These are phyloP conservation scores for Chloroceryle inda DNA, from an alignment of 2,797 vertebrate genomes.

Conservation along the genomic window DNA sequence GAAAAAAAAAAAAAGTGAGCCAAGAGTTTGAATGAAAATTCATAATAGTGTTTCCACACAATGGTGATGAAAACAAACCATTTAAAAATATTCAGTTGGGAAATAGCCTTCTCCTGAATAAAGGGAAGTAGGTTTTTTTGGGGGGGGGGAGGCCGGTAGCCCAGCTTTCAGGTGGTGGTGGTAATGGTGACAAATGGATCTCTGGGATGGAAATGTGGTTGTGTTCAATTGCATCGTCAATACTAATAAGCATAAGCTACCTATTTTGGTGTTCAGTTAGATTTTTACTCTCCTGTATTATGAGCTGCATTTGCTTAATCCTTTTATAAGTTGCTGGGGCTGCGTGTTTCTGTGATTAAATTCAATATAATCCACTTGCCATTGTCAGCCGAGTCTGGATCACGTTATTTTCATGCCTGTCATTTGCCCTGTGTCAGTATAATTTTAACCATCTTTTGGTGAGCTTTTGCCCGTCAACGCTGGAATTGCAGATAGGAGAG, in stretches of 20 bases:
- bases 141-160: background rate
- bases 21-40: slow-evolving; percentile 64
- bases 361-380: slow-evolving; percentile 60
- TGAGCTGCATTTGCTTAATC: slow-evolving; percentile 18
- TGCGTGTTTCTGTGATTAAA: slow-evolving; percentile 45
- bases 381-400: background rate
- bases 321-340: slow-evolving; percentile 41
- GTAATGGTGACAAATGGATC: background rate
- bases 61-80: slow-evolving; percentile 32
- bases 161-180: background rate
- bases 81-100: background rate
- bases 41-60: slow-evolving; percentile 66
- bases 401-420: background rate
- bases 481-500: background rate
- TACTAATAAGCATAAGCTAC: background rate
- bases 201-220: background rate
- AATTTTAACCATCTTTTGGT: background rate
- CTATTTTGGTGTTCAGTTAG: background rate
- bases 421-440: background rate
- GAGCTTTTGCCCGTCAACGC: background rate
- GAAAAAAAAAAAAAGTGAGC: slow-evolving; percentile 63
- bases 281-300: slow-evolving; percentile 15
- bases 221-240: background rate
- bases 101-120: background rate
- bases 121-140: background rate